phyloP scores from a whole-genome alignment of 2,888 invertebrate genomes.

The Tupiocoris notatus region DNA sequence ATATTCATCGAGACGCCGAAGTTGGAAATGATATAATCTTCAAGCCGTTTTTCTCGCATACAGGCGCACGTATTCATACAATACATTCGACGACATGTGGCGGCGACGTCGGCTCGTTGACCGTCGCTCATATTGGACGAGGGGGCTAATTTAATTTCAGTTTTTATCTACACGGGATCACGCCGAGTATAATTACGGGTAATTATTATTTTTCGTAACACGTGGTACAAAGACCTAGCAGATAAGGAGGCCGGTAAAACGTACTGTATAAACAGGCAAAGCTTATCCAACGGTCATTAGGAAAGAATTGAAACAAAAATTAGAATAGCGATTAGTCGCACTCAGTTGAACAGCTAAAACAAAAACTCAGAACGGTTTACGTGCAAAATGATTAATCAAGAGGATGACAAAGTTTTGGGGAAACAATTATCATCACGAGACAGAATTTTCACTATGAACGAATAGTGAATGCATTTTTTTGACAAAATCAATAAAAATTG shows the following conservation, averaged over 20 bases:
- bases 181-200: conserved; percentile 15
- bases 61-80: background rate
- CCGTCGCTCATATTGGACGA: no score
- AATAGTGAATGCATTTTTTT: no score
- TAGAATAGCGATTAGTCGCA: no score
- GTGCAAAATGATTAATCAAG: no score
- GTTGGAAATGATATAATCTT: background rate
- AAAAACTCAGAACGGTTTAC: no score
- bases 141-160: conserved; percentile 38
- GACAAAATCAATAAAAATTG: no score
- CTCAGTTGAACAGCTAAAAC: no score
- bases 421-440: no score
- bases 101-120: no score
- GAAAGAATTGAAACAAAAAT: no score
- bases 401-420: no score
- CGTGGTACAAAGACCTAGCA: background rate
- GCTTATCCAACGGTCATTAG: background rate
- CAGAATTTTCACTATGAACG: no score
- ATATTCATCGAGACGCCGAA: background rate
- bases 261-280: background rate
- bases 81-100: background rate
- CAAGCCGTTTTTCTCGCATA: background rate
- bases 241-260: background rate
- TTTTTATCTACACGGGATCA: conserved; percentile 19
- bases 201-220: conserved; percentile 20